These are phyloP conservation scores for Hirtodrosophila confusa DNA, from an alignment of 2,888 invertebrate genomes.

Conservation along the genomic window DNA sequence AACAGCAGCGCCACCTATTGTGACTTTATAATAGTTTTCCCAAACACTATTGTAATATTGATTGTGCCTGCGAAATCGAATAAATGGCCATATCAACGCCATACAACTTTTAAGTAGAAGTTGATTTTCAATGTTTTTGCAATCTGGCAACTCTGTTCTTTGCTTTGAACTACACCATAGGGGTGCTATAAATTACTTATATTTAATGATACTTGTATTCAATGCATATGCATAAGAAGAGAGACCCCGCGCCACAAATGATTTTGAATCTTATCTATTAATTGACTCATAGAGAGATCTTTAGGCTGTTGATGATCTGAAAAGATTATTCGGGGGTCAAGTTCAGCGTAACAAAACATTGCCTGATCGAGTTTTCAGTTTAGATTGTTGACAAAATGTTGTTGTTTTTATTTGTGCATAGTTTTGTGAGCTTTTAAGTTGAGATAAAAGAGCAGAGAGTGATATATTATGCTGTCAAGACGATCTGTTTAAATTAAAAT, in stretches of 20 bases:
- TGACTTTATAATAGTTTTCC: conserved; percentile 40
- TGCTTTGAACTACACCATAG: background rate
- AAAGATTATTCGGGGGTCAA: conserved; percentile 38
- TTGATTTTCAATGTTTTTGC: background rate
- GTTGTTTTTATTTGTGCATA: too few species aligned
- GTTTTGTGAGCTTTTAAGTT: background rate
- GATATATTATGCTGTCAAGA: conserved; percentile 21
- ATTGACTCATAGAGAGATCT: conserved; percentile 10
- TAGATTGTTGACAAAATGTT: too few species aligned
- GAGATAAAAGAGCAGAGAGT: background rate
- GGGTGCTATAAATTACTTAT: too few species aligned
- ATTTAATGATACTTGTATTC: too few species aligned
- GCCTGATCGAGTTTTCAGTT: conserved; percentile 10
- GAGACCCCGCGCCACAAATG: background rate
- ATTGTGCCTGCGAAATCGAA: conserved; percentile 9
- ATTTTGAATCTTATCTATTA: conserved; percentile 11
- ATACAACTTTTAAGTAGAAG: too few species aligned
- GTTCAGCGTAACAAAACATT: conserved; percentile 19
- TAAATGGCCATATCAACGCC: too few species aligned
- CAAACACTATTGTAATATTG: conserved; percentile 15
- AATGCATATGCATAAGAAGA: conserved; percentile 14
- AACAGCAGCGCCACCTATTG: conserved; percentile 36
- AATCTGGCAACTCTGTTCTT: background rate
- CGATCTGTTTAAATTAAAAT: conserved; percentile 9
- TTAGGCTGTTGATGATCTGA: conserved; percentile 16